phyloP scores from a whole-genome alignment of 2,797 vertebrate genomes.

The Anabas testudineus region DNA sequence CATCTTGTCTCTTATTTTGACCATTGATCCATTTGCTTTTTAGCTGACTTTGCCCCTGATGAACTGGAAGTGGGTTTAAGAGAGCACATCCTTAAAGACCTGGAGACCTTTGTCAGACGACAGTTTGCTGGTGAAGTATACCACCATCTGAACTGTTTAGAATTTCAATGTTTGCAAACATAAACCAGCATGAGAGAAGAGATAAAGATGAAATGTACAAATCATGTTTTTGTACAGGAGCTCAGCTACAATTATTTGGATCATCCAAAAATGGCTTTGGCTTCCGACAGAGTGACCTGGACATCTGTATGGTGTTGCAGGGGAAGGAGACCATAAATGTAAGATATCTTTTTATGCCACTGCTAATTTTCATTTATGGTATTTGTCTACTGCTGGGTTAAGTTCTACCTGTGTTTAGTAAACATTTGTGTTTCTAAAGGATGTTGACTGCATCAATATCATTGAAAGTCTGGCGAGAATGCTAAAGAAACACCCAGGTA shows the following conservation, averaged over 20 bases:
- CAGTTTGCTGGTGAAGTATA: slow-evolving; percentile 88
- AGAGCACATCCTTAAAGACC: slow-evolving; percentile 90
- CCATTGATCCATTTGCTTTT: slow-evolving; percentile 10
- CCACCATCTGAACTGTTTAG: neutral
- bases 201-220: neutral
- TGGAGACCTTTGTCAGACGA: slow-evolving; percentile 90
- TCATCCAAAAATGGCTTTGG: slow-evolving; percentile 98
- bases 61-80: slow-evolving; percentile 88
- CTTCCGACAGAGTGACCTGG: slow-evolving; percentile 95
- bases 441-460: slow-evolving; percentile 89
- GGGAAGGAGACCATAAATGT: slow-evolving; percentile 91
- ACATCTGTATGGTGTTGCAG: slow-evolving; percentile 95
- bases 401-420: neutral
- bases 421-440: slow-evolving; percentile 75
- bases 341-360: slow-evolving; percentile 36
- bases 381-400: neutral
- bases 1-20: neutral
- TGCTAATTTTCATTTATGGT: neutral
- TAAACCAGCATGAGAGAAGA: neutral
- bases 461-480: slow-evolving; percentile 92
- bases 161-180: neutral
- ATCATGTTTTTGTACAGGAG: slow-evolving; percentile 78
- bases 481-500: slow-evolving; percentile 92
- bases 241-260: slow-evolving; percentile 92
- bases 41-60: slow-evolving; percentile 92